phyloP scores from a whole-genome alignment of 2,797 vertebrate genomes.

The Podarcis siculus region DNA sequence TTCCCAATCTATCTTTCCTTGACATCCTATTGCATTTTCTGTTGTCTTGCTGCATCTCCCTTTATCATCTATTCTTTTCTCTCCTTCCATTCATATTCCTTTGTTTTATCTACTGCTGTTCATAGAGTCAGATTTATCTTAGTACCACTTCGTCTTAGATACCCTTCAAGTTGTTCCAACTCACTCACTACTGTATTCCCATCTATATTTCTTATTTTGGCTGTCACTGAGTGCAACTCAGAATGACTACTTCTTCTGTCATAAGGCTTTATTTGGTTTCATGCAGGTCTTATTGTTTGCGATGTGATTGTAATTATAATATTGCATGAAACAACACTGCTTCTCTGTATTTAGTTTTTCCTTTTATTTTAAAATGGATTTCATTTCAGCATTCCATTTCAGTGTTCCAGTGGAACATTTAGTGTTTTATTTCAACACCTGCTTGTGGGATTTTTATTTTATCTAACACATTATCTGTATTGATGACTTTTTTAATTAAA shows the following conservation, averaged over 20 bases:
- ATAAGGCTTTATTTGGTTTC: background rate
- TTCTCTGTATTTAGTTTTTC: background rate
- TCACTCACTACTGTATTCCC: too few relatives aligned
- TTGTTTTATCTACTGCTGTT: too few relatives aligned
- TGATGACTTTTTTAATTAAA: background rate
- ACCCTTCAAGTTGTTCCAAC: too few relatives aligned
- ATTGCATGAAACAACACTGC: background rate
- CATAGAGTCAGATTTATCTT: too few relatives aligned
- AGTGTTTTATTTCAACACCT: constrained; percentile 29
- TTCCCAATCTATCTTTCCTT: too few relatives aligned
- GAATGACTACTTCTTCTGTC: background rate
- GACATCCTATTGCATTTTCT: too few relatives aligned
- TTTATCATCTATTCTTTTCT: too few relatives aligned
- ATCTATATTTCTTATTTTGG: too few relatives aligned
- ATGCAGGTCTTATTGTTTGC: background rate
- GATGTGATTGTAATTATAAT: background rate
- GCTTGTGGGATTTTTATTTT: constrained; percentile 9
- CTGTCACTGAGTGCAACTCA: background rate
- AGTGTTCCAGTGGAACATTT: too few relatives aligned
- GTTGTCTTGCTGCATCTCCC: too few relatives aligned
- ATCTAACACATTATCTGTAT: constrained; percentile 2
- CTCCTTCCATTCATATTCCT: too few relatives aligned
- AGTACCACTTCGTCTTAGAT: too few relatives aligned
- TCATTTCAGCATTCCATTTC: background rate
- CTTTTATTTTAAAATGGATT: background rate